A percentile compares a stretch with the other conserved stretches of the same genome.
Conservation (phyloP, 2,797 vertebrate genomes). For the Hirundo rustica region DNA sequence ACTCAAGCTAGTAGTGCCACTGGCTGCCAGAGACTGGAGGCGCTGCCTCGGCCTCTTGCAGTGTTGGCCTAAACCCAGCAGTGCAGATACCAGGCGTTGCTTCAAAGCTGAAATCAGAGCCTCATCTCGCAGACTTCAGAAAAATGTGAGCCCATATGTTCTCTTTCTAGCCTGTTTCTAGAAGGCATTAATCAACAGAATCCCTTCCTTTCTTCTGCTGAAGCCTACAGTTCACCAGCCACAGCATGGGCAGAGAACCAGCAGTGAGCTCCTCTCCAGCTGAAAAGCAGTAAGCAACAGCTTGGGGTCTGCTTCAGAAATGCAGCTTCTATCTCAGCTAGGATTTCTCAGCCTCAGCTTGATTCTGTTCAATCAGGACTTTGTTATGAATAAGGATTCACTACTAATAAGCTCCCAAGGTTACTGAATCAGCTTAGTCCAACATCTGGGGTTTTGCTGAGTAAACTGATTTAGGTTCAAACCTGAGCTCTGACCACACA, state of each 20-base stretch:
- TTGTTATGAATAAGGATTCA: not conserved
- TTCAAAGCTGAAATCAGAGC: not conserved
- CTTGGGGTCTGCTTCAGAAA: not conserved
- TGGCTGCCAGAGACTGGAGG: not conserved
- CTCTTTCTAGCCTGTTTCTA: not conserved
- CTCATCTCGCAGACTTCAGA: not conserved
- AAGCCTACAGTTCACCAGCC: not conserved
- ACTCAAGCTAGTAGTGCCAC: not conserved
- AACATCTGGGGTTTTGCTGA: not conserved
- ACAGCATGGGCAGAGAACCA: accelerated
- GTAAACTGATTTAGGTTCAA: not conserved
- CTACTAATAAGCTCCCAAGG: not conserved
- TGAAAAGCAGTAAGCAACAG: not conserved
- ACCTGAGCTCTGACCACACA: not conserved
- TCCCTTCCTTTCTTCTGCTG: not conserved
- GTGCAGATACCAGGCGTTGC: not conserved
- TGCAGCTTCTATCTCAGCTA: not conserved
- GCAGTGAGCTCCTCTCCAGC: not conserved
- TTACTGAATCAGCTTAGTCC: not conserved
- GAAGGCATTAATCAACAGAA: not conserved
- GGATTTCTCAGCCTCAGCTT: not conserved
- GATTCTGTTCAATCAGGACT: not conserved
- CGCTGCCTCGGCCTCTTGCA: not conserved
- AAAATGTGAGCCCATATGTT: not conserved
- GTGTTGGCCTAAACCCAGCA: not conserved